Evolutionary conservation across 2,797 vertebrate species (phyloP).

Genomic region (Sebastes iracundus): DNA sequence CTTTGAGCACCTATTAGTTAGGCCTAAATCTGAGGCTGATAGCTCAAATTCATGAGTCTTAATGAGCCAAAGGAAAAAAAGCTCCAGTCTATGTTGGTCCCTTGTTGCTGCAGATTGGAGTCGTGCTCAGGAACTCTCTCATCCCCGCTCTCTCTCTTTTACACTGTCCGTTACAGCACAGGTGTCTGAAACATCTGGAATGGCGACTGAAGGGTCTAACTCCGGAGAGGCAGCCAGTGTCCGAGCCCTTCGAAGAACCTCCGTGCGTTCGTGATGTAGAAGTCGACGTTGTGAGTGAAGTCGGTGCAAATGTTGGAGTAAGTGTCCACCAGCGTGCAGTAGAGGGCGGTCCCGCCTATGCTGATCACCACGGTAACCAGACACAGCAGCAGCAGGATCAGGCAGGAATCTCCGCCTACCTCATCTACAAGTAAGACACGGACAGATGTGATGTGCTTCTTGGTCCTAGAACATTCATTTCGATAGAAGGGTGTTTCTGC

Average conservation of each 20-base stretch:
- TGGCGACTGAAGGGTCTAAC: conserved; percentile 62
- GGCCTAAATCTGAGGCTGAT: background rate
- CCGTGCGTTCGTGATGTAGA: conserved; percentile 86
- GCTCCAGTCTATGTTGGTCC: background rate
- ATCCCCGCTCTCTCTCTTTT: background rate
- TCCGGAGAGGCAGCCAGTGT: conserved; percentile 85
- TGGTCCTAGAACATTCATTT: background rate
- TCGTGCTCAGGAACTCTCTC: background rate
- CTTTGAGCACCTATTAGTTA: background rate
- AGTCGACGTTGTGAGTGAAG: conserved; percentile 91
- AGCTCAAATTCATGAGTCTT: background rate
- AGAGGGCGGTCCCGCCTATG: conserved; percentile 92
- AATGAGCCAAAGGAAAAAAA: background rate
- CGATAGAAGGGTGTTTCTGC: too few relatives aligned
- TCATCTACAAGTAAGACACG: conserved; percentile 85
- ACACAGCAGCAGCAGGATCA: conserved; percentile 92
- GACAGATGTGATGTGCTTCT: background rate
- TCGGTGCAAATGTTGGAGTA: conserved; percentile 93
- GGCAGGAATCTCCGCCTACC: conserved; percentile 89
- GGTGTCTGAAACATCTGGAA: conserved; percentile 1
- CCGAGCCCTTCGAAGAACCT: conserved; percentile 85
- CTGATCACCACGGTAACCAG: conserved; percentile 93
- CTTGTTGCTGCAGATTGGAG: background rate
- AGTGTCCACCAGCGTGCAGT: conserved; percentile 91
- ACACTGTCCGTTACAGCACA: background rate